Evolutionary conservation across 2,113 vertebrate genomes (phyloP).

Genomic region (Mirza zaza): DNA sequence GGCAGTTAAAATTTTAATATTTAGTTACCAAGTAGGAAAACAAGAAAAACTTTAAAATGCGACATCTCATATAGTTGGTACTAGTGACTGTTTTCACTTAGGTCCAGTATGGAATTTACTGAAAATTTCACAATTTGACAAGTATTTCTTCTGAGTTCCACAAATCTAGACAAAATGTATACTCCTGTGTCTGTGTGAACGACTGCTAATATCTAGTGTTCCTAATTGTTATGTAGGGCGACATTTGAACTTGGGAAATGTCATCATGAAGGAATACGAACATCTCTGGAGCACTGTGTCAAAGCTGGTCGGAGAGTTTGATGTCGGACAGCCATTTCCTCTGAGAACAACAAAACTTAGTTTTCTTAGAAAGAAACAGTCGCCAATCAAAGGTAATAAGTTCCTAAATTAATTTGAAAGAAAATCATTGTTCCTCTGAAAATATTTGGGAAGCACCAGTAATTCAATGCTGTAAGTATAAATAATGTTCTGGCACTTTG

Average conservation of each 20-base stretch:
- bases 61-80: background rate
- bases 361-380: slow-evolving; percentile 62
- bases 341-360: slow-evolving; percentile 64
- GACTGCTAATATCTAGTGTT: background rate
- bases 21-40: background rate
- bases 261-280: slow-evolving; percentile 71
- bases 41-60: background rate
- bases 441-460: background rate
- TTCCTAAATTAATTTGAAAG: background rate
- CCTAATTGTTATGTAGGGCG: slow-evolving; percentile 46
- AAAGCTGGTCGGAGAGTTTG: slow-evolving; percentile 56
- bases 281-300: slow-evolving; percentile 74
- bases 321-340: slow-evolving; percentile 72
- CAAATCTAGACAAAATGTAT: background rate
- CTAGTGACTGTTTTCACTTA: background rate
- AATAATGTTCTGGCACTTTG: background rate
- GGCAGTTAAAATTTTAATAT: background rate
- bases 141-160: background rate
- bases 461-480: background rate
- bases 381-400: slow-evolving; percentile 66
- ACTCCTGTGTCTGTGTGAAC: background rate
- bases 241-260: slow-evolving; percentile 64
- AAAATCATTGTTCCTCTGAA: background rate
- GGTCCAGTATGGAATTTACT: background rate
- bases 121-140: background rate